Percentiles rank a stretch among this genome's conserved stretches.
Evolutionary conservation across 2,888 invertebrate genomes (phyloP).

Genomic region (Troides helena): DNA sequence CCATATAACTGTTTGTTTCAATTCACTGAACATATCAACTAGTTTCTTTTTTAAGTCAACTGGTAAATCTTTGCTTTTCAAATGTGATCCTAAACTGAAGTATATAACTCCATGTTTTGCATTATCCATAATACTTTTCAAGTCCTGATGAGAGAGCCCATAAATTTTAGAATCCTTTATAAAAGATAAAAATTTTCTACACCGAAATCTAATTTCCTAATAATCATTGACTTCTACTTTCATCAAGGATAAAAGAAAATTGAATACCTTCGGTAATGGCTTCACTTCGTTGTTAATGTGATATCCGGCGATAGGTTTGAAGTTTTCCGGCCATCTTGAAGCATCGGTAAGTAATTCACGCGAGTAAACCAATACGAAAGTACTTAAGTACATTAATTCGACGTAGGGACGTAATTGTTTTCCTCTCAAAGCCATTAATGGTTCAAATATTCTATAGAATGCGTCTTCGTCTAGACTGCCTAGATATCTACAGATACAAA

Average conservation of each 20-base stretch:
- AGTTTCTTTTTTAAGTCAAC: slow-evolving; percentile 45
- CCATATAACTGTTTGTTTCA: slow-evolving; percentile 69
- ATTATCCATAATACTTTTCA: slow-evolving; percentile 55
- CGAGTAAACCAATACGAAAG: slow-evolving; percentile 15
- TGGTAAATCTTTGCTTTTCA: slow-evolving; percentile 54
- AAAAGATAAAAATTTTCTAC: too few relatives aligned
- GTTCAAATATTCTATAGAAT: slow-evolving; percentile 17
- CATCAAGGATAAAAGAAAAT: too few relatives aligned
- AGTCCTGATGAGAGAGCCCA: slow-evolving; percentile 40
- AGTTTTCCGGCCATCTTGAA: slow-evolving; percentile 21
- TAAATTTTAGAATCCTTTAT: too few relatives aligned
- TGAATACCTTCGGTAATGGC: slow-evolving; percentile 42
- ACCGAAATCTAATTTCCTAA: too few relatives aligned
- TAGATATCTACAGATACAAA: slow-evolving; percentile 43
- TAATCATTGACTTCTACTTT: too few relatives aligned
- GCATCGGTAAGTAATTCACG: slow-evolving; percentile 1
- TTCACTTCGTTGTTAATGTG: slow-evolving; percentile 40
- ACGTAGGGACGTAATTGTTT: slow-evolving; percentile 40
- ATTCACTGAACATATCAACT: slow-evolving; percentile 51
- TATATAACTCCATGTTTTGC: slow-evolving; percentile 65
- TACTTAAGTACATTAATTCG: slow-evolving; percentile 40
- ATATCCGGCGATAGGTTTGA: slow-evolving; percentile 36
- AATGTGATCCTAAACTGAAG: slow-evolving; percentile 67
- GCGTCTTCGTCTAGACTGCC: slow-evolving; percentile 32
- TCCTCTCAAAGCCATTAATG: slow-evolving; percentile 33